A percentile compares a stretch with the other conserved stretches of the same genome.
phyloP scores from a whole-genome alignment of 2,888 invertebrate species.

The Phalera bucephala region DNA sequence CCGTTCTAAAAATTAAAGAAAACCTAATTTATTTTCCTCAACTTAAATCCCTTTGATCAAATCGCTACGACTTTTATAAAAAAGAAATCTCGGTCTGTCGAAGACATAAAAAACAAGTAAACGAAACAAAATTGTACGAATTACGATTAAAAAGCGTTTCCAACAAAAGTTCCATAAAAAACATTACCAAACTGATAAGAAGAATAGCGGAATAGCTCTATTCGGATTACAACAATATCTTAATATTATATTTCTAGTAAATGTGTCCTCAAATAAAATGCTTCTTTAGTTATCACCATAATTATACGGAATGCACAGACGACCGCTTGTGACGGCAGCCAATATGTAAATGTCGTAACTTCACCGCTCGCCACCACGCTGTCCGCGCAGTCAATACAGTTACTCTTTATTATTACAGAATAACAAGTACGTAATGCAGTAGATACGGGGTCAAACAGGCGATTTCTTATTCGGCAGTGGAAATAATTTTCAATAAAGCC shows the following conservation, averaged over 20 bases:
- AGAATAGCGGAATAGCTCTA: constrained; percentile 10
- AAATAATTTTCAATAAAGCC: constrained; percentile 61
- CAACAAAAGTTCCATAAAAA: not conserved
- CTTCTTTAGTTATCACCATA: no score
- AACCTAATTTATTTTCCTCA: not conserved
- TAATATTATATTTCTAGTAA: no score
- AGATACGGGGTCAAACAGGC: no score
- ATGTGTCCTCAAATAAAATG: no score
- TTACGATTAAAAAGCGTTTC: not conserved
- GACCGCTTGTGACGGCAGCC: no score
- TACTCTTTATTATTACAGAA: no score
- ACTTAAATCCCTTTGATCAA: not conserved
- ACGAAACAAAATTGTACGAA: constrained; percentile 1
- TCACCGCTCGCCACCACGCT: no score
- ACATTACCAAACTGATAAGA: not conserved
- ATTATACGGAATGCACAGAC: no score
- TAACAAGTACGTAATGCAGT: no score
- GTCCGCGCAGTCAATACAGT: no score
- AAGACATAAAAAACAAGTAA: not conserved
- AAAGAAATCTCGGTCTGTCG: no score
- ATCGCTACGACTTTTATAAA: not conserved
- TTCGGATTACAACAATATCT: constrained; percentile 32
- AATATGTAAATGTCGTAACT: no score
- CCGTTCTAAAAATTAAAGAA: constrained; percentile 1
- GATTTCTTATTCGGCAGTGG: constrained; percentile 48